A percentile compares a stretch with the other conserved stretches of the same genome.
phyloP scores from a whole-genome alignment of 2,888 invertebrate genomes.

The Mythimna lalbum region DNA sequence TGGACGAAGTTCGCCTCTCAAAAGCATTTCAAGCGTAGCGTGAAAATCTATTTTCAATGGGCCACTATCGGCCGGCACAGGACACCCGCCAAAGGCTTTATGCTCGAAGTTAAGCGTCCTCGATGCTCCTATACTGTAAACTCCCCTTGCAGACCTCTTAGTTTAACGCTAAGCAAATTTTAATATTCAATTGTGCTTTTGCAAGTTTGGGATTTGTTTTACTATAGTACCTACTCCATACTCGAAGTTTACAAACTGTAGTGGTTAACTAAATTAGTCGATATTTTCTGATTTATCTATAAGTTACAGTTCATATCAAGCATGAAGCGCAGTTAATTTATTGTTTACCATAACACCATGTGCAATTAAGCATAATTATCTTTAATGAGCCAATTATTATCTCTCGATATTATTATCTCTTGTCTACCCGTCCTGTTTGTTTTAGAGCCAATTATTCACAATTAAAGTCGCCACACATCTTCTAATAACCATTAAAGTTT shows the following conservation, averaged over 20 bases:
- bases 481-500: constrained; percentile 45
- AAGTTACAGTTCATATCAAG: constrained; percentile 5
- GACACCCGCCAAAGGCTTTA: constrained; percentile 86
- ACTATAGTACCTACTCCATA: constrained; percentile 42
- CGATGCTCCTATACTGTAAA: constrained; percentile 81
- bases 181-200: constrained; percentile 89
- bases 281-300: constrained; percentile 1
- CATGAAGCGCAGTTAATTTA: constrained; percentile 25
- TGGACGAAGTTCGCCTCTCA: constrained; percentile 83
- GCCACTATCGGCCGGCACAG: constrained; percentile 87
- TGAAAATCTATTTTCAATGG: constrained; percentile 91
- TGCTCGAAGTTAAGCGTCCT: constrained; percentile 84
- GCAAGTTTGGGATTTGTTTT: constrained; percentile 66
- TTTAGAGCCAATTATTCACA: constrained; percentile 32
- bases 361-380: constrained; percentile 25
- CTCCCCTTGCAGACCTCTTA: constrained; percentile 82
- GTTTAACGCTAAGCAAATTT: constrained; percentile 88
- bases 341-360: constrained; percentile 8
- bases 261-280: not conserved
- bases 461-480: constrained; percentile 14
- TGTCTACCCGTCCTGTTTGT: constrained; percentile 5
- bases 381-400: constrained; percentile 27
- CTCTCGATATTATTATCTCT: constrained; percentile 13
- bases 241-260: constrained; percentile 37
- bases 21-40: constrained; percentile 83